Percentiles rank a stretch among this genome's conserved stretches.
phyloP scores from a whole-genome alignment of 2,888 invertebrate species.

The Chrysopilus asiliformis region DNA sequence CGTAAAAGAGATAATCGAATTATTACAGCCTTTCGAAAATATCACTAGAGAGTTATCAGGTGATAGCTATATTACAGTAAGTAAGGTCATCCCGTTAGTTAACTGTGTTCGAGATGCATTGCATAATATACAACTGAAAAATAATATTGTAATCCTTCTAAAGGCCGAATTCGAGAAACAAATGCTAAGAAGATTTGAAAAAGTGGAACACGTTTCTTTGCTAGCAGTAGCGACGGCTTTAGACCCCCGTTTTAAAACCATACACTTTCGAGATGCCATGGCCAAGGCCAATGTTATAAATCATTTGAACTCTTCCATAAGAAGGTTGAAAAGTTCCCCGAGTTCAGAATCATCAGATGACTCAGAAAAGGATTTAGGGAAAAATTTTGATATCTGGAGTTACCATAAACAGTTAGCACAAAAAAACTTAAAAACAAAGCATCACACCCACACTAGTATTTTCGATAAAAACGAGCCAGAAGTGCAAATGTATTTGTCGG shows the following conservation, averaged over 20 bases:
- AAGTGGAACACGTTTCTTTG: no score
- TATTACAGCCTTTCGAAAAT: slow-evolving; percentile 17
- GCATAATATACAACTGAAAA: no score
- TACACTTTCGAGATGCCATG: slow-evolving; percentile 20
- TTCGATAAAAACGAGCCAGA: slow-evolving; percentile 15
- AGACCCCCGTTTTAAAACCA: no score
- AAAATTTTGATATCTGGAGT: slow-evolving; percentile 21
- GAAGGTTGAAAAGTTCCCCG: slow-evolving; percentile 15
- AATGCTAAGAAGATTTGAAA: not conserved
- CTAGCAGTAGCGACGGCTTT: no score
- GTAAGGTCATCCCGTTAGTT: slow-evolving; percentile 14
- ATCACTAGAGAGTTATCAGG: slow-evolving; percentile 21
- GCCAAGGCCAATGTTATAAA: slow-evolving; percentile 18
- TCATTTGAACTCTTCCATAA: slow-evolving; percentile 20
- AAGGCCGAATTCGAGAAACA: not conserved
- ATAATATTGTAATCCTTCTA: no score
- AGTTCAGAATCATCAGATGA: not conserved
- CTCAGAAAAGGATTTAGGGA: slow-evolving; percentile 13
- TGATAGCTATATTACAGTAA: slow-evolving; percentile 20
- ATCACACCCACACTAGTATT: no score
- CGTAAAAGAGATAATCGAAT: slow-evolving; percentile 13
- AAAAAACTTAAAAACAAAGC: no score
- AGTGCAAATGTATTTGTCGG: slow-evolving; percentile 21
- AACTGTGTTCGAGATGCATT: not conserved
- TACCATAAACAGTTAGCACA: slow-evolving; percentile 22